phyloP scores from a whole-genome alignment of 2,888 invertebrate genomes.

The Lasioglossum lativentre region DNA sequence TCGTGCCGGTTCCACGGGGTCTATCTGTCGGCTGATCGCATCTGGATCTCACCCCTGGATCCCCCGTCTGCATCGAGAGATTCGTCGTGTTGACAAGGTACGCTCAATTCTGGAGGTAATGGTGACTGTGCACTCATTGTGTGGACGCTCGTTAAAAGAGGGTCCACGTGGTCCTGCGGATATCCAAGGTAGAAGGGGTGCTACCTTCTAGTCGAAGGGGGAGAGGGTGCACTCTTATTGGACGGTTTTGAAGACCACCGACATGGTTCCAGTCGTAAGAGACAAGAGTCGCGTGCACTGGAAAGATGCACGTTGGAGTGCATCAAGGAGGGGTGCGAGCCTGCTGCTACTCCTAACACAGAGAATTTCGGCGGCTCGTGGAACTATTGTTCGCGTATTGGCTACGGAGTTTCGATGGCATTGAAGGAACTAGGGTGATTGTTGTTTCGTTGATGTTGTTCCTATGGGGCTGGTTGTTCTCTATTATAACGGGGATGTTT shows the following conservation, averaged over 20 bases:
- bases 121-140: background rate
- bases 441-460: background rate
- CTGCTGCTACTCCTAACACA: background rate
- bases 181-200: background rate
- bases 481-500: background rate
- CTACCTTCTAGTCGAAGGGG: background rate
- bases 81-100: background rate
- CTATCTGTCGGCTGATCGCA: background rate
- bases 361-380: background rate
- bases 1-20: background rate
- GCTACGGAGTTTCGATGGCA: background rate
- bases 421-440: background rate
- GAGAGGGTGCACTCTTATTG: background rate
- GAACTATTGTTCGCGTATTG: background rate
- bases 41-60: background rate
- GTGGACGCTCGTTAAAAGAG: background rate
- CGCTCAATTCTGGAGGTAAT: background rate
- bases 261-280: background rate
- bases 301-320: background rate
- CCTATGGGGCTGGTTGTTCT: background rate
- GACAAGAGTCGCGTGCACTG: background rate
- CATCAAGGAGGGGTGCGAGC: background rate
- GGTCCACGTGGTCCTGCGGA: background rate
- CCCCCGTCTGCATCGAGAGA: background rate
- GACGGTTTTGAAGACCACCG: background rate